phyloP scores from a whole-genome alignment of 2,797 vertebrate genomes.

The Sebastes melanostomus region DNA sequence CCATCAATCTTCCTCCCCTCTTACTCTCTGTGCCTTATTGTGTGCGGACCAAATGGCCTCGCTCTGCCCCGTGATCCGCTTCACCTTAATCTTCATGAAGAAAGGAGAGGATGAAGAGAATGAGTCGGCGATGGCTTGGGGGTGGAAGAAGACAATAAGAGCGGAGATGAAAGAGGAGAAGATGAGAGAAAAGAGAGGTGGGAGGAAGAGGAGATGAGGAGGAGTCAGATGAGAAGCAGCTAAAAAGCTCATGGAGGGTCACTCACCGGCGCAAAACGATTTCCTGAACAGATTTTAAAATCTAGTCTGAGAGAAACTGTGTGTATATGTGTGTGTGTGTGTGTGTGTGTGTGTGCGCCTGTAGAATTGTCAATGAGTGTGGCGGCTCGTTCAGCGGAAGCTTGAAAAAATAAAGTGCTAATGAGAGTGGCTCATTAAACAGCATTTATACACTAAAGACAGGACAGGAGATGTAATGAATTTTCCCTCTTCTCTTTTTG shows the following conservation, averaged over 20 bases:
- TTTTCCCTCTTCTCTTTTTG: conserved; percentile 34
- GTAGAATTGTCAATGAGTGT: conserved; percentile 11
- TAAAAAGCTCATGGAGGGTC: conserved; percentile 27
- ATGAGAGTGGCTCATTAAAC: conserved; percentile 76
- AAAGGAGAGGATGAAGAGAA: conserved; percentile 39
- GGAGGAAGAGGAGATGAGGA: conserved; percentile 9
- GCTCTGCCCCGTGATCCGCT: conserved; percentile 21
- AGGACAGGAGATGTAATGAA: conserved; percentile 64
- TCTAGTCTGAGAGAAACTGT: conserved; percentile 9
- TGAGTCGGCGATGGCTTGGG: background rate
- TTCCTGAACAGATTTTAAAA: conserved; percentile 31
- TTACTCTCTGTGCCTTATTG: conserved; percentile 17
- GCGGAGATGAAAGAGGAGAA: conserved; percentile 41
- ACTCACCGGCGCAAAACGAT: conserved; percentile 12
- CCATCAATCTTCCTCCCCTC: conserved; percentile 1
- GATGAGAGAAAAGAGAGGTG: conserved; percentile 24
- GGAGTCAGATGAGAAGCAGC: conserved; percentile 16
- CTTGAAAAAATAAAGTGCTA: conserved; percentile 56
- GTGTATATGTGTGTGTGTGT: background rate
- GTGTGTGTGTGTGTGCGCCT: background rate
- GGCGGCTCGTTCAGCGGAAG: conserved; percentile 10
- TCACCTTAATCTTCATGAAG: conserved; percentile 63
- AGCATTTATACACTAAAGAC: conserved; percentile 48
- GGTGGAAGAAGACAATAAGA: conserved; percentile 26
- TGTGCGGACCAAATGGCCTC: conserved; percentile 30